phyloP scores from a whole-genome alignment of 2,113 vertebrate species.

The Delphinapterus leucas region DNA sequence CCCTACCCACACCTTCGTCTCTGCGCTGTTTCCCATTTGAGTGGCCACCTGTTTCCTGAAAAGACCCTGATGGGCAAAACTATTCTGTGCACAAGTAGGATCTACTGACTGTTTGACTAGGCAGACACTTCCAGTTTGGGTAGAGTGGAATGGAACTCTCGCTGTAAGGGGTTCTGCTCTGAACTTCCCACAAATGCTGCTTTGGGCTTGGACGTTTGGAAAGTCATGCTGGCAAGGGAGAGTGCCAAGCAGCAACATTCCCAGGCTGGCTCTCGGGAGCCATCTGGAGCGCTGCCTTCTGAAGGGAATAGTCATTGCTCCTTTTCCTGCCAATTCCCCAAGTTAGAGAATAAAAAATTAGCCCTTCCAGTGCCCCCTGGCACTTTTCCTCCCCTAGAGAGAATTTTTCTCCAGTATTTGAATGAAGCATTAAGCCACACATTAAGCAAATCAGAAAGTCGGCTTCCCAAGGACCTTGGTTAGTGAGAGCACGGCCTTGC shows the following conservation, averaged over 20 bases:
- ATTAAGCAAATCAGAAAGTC: not conserved
- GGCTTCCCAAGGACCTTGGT: not conserved
- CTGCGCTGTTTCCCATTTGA: not conserved
- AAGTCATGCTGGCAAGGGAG: not conserved
- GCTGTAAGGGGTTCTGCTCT: not conserved
- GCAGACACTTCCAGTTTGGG: no score
- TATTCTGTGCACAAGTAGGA: not conserved
- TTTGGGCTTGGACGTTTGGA: not conserved
- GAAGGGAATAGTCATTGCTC: not conserved
- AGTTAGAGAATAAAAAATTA: conserved; percentile 26
- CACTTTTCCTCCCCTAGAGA: not conserved
- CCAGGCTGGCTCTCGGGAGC: not conserved
- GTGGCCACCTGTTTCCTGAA: not conserved
- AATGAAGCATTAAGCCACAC: not conserved
- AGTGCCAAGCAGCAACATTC: not conserved
- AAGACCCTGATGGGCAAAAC: not conserved
- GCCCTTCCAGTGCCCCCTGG: not conserved
- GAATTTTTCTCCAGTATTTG: conserved; percentile 24
- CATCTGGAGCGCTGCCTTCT: conserved; percentile 13
- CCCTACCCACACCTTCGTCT: not conserved
- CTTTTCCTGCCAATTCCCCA: not conserved
- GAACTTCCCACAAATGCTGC: not conserved
- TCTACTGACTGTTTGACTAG: not conserved
- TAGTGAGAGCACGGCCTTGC: not conserved
- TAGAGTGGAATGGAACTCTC: not conserved